Conservation (phyloP, 2,113 vertebrate genomes). For the Scartelaos histophorus region DNA sequence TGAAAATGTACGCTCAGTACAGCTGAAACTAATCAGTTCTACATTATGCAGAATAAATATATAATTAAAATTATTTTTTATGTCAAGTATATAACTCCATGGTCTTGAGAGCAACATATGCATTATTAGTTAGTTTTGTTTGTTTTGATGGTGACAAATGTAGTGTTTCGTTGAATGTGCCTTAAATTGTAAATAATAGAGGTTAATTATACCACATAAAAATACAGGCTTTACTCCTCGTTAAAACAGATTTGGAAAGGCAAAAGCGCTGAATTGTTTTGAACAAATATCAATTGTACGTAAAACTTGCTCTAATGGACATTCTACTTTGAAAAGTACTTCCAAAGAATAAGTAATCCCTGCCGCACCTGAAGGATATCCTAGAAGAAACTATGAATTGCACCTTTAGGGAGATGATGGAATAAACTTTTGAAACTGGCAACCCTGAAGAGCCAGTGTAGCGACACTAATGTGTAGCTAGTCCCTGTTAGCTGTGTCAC, state of each 20-base stretch:
- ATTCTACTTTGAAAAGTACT: background rate
- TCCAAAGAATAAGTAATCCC: background rate
- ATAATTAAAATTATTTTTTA: background rate
- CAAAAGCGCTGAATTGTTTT: background rate
- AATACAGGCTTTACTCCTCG: background rate
- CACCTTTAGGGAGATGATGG: background rate
- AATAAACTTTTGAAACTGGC: slow-evolving; percentile 5
- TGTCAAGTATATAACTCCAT: background rate
- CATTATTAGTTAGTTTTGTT: background rate
- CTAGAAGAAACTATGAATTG: background rate
- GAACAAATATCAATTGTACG: background rate
- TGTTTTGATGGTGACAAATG: background rate
- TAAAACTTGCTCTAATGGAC: background rate
- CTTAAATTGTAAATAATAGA: background rate
- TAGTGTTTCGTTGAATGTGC: background rate
- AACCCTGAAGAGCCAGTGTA: slow-evolving; percentile 12
- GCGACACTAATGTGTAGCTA: slow-evolving; percentile 10
- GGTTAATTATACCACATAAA: background rate
- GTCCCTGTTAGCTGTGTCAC: slow-evolving; percentile 2
- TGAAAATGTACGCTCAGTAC: background rate
- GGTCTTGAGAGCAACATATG: background rate
- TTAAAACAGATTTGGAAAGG: background rate
- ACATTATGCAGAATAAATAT: background rate
- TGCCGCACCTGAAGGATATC: background rate
- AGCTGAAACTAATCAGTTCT: background rate